Conservation (phyloP, 2,888 invertebrate species). For the Sylvicola fuscatus region DNA sequence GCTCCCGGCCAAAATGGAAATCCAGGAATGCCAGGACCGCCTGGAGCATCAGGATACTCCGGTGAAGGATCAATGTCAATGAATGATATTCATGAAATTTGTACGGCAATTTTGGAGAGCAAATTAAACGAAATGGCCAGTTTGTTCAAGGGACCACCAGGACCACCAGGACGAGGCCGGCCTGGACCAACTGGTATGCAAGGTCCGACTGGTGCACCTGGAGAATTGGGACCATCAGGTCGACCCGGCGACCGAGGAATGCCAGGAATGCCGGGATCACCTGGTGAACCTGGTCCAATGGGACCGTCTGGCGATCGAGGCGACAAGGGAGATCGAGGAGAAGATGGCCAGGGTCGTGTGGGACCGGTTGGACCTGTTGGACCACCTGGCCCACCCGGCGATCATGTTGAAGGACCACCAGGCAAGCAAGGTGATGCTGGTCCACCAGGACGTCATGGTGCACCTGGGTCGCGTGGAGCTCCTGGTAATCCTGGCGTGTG, state of each 20-base stretch:
- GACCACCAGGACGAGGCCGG: conserved; percentile 40
- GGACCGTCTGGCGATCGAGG: conserved; percentile 46
- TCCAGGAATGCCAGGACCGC: conserved; percentile 13
- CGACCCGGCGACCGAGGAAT: conserved; percentile 5
- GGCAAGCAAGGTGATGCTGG: conserved; percentile 36
- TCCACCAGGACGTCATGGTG: conserved; percentile 14
- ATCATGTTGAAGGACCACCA: conserved; percentile 30
- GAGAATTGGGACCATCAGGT: conserved; percentile 48
- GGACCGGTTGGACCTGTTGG: conserved; percentile 37
- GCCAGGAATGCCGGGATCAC: conserved; percentile 37
- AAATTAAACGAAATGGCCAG: conserved; percentile 47
- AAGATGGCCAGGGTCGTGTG: conserved; percentile 41
- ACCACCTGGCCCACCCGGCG: conserved; percentile 21
- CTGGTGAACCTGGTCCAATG: conserved; percentile 32
- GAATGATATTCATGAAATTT: conserved; percentile 50
- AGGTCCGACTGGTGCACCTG: conserved; percentile 43
- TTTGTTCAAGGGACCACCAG: conserved; percentile 38
- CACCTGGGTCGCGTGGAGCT: conserved; percentile 19
- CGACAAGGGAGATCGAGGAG: conserved; percentile 49
- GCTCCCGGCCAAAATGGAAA: conserved; percentile 4
- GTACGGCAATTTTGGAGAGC: conserved; percentile 62
- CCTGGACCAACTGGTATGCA: conserved; percentile 32
- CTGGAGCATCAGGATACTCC: conserved; percentile 32
- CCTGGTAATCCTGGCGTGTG: conserved; percentile 19
- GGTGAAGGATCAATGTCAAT: conserved; percentile 28